Percentiles rank a stretch among this genome's conserved stretches.
Conservation (phyloP, 2,113 vertebrate species). For the Romanogobio albipinnatus region DNA sequence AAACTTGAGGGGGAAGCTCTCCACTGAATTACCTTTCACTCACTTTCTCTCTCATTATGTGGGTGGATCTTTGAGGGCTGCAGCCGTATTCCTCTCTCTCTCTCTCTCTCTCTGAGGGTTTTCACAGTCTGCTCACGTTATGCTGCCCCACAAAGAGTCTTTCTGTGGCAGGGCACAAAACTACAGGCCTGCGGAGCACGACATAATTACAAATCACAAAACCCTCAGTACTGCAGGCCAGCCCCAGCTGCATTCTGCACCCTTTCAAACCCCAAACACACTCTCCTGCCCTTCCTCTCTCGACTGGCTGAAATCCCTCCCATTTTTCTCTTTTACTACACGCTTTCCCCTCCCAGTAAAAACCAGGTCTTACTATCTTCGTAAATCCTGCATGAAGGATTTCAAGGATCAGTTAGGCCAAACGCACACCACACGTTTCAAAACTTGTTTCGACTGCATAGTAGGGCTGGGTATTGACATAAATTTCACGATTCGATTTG, state of each 20-base stretch:
- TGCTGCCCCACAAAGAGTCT: constrained; percentile 40
- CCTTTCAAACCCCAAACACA: constrained; percentile 20
- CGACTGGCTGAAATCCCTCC: not conserved
- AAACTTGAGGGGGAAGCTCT: not conserved
- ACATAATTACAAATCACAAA: constrained; percentile 56
- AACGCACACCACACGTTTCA: not conserved
- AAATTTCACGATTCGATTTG: too few relatives aligned
- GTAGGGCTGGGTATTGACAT: too few relatives aligned
- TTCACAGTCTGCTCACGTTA: constrained; percentile 51
- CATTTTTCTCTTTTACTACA: not conserved
- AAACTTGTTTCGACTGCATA: not conserved
- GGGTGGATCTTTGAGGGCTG: constrained; percentile 10
- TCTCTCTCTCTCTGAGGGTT: constrained; percentile 9
- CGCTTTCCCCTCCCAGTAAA: not conserved
- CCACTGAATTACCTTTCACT: constrained; percentile 23
- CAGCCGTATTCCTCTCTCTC: not conserved
- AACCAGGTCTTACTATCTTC: not conserved
- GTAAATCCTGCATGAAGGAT: not conserved
- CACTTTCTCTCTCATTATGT: constrained; percentile 27
- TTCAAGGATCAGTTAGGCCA: not conserved
- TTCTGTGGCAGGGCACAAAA: constrained; percentile 34
- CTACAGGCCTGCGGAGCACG: constrained; percentile 37
- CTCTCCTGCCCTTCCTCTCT: not conserved
- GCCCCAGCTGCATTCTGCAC: constrained; percentile 34
- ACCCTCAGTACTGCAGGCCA: constrained; percentile 20